Base-by-base conservation (phyloP, 1,140 invertebrate species). In the Drosophila chauvacae region DNA sequence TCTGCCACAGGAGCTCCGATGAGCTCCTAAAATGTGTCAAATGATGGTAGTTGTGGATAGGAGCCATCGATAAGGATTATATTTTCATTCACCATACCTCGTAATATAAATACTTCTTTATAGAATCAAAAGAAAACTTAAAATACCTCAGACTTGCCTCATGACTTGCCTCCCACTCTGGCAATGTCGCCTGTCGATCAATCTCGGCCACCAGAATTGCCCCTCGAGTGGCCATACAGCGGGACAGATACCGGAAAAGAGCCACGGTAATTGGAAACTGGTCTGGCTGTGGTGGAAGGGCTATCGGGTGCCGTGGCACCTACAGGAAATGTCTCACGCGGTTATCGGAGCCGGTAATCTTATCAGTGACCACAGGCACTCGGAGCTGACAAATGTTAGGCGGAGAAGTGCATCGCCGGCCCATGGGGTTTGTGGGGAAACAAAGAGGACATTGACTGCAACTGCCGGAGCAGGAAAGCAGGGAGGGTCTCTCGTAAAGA, bases 391-490 rank as follows among this genome's bases (percentile, higher is more conserved):
- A 85, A 84, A 84, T 84, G 81, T 81, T 77, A 77, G 81, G 69
- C 76, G 77, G 80, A 73, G 81, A 62, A 84, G 77, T 81, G 77
- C 72, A 81, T 80, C 48, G 10, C 66, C 16, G 66, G 69, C 69
- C 53, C 44, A 59, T 71, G 28, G 41, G 23, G 70, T 44, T 58
- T 62, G 62, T 23, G 72, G 58, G 71, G 70, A 77, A 80, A 90
- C 80, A 84, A 84, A 84, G 84, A 81, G 84, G 80, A 90, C 84
- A 88, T 88, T 88, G 84, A 88, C 84, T 90, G 84, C 84, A 78
- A 55, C 73, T 80, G 77, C 51, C 81, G 55, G 76, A 77, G n/a
- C n/a, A n/a, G 47, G 35, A 13, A 41, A 13, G 2, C 41, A 4
- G 60, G 35, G 16, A 30, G 16, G 60, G 11, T 20, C 20, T 20